Evolutionary conservation across 2,113 vertebrate species (phyloP), one percentile per base, ranked within the genome.

Genomic region (Gallinago undulata): DNA sequence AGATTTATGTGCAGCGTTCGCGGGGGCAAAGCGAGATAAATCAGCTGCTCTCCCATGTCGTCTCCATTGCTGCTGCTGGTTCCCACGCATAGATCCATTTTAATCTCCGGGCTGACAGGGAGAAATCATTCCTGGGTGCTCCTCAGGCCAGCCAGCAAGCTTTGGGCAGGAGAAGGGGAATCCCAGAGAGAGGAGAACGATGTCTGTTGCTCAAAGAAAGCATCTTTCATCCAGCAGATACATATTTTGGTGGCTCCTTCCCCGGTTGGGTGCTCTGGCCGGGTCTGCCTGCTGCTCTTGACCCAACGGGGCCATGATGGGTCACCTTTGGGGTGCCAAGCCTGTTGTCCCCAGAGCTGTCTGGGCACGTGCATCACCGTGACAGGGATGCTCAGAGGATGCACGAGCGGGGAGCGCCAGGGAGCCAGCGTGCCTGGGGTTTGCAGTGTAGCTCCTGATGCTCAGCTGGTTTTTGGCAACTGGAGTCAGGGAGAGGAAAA

Each of bases 301-400:
- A 47, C 51, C 25, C 80, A 9, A 2, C 2, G 1, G 31, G 18
- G 24, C 25, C 1, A 37, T 1, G 31, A 2, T 16, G 74, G 68
- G 51, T 87, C 47, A 25, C 21, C 14, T 41, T 0, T 17, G 68
- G 74, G 72, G 41, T 48, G 67, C 41, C 45, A 60, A n/a, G 19
- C 24, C 15, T 0, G 7, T 4, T 31, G 53, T 68, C 15, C 75
- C 64, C 87, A 11, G n/a, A 88, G 67, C 67, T 17, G 30, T 13
- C 13, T 1, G 15, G 11, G 28, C n/a, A 24, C 3, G 1, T n/a
- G 27, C n/a, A 3, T 39, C 39, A 23, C 53, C 1, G 0, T 5
- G 1, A 39, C 21, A 15, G 21, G 0, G 69, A 45, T 66, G 75
- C 64, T 66, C 10, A 1, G 70, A 28, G 80, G 73, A 55, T 10